Evolutionary conservation across 2,888 invertebrate species (phyloP), one percentile per base, ranked within the genome.

Genomic region (Ophion slaviceki): DNA sequence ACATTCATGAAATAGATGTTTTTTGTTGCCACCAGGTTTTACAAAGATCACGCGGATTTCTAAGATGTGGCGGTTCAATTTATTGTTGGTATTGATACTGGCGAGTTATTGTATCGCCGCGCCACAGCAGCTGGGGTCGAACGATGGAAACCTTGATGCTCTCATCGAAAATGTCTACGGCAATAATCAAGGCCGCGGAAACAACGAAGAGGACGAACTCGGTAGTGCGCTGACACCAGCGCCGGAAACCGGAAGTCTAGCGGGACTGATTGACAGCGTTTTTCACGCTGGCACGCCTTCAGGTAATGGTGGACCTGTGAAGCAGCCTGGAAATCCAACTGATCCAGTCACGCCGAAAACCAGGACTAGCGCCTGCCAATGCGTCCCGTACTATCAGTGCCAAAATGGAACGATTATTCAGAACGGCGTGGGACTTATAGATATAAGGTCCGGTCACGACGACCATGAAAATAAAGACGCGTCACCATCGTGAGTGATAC

Each of bases 31-130:
- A 8, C 1, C 66, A 77, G 70, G 57, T 78, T 62, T 62, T 32
- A 45, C 45, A 57, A 28, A 64, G 32, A 77, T 20, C 53, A 75
- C 20, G 17, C 64, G 17, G 57, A 72, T 53, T 11, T 28, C 28
- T 14, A 82, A 76, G 28, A 86, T 84, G 87, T 82, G 81, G 81
- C 57, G 61, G 45, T 98, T 94, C 98, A 98, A 95, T 98, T 97
- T 95, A 99, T 98, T 93, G 98, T 98, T 94, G 98, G 98, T 94
- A 98, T 98, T 94, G 97, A 97, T 92, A 20, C 40, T 91, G 36
- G 83, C 88, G 81, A 74, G 88, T 62, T 79, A 59, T 5, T 87
- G 88, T 76, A 64, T 88, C 61, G 88, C 88, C 5, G 87, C 88
- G 0, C 77, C 90, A 6, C 90, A 89, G 20, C 64, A 62, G 47